Evolutionary conservation across 1,140 invertebrate genomes (phyloP), one percentile per base, ranked within the genome.

Genomic region (Antheraea pernyi): DNA sequence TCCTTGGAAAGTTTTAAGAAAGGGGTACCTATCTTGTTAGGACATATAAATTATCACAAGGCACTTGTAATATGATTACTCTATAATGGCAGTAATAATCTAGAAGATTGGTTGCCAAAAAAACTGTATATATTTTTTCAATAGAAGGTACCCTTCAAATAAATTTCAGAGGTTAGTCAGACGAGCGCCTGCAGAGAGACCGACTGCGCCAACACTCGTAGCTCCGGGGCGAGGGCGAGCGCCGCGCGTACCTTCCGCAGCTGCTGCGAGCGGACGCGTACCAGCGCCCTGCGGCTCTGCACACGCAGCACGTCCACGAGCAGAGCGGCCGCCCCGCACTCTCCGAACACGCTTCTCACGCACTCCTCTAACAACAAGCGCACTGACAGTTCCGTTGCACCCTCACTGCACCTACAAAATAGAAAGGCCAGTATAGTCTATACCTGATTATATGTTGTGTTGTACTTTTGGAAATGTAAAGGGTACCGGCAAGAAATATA

Each of bases 281-380:
- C 7, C 11, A 65, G 8, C 7, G 39, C 64, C 10, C 39, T 46
- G 9, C 16, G 18, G 18, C 19, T 42, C 10, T 19, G 16, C 39
- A 65, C 64, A 19, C 7, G 19, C 3, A 65, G 64, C 42, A 65
- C 64, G 18, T 65, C 64, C 0, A 65, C 64, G 48, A 22, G 37
- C 19, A 65, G n/a, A 7, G 61, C 22, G 8, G 5, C 37, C 11
- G 39, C 64, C 3, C 64, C 64, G 7, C 37, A 42, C 42, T 65
- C 64, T 11, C 64, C 64, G 16, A 65, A 65, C 42, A 65, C n/a
- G 8, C 8, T 48, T 30, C 48, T 65, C 19, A 19, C 18, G 0
- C 39, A 39, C 48, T 65, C 64, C 13, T 65, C 64, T 53, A 65
- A 13, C 7, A 22, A 19, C 8, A 18, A 30, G n/a, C 64, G 37